These are phyloP conservation scores for Sus scrofa DNA, from an alignment of 2,113 vertebrate species.

Conservation along the genomic window T2T-Sscrofa CM000818.6:73908501-73909000, in stretches of 20 bases:
- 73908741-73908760: conserved; percentile 29
- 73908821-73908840: conserved; percentile 75
- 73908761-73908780: conserved; percentile 50
- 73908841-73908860: conserved; percentile 68
- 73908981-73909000: conserved; percentile 64
- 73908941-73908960: conserved; percentile 64
- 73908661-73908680: conserved; percentile 45
- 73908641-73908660: conserved; percentile 46
- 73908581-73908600: conserved; percentile 41
- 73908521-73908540: neutral
- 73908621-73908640: neutral
- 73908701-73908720: conserved; percentile 58
- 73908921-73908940: conserved; percentile 76
- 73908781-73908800: conserved; percentile 64
- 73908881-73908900: conserved; percentile 73
- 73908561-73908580: conserved; percentile 29
- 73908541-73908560: neutral
- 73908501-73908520: conserved; percentile 12
- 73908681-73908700: conserved; percentile 69
- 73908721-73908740: conserved; percentile 73
- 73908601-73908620: conserved; percentile 6
- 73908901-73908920: conserved; percentile 60
- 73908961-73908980: conserved; percentile 69
- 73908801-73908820: conserved; percentile 72
- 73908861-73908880: conserved; percentile 55